Evolutionary conservation across 2,888 invertebrate species (phyloP).

Genomic region (Ommatoiulus sabulosus): DNA sequence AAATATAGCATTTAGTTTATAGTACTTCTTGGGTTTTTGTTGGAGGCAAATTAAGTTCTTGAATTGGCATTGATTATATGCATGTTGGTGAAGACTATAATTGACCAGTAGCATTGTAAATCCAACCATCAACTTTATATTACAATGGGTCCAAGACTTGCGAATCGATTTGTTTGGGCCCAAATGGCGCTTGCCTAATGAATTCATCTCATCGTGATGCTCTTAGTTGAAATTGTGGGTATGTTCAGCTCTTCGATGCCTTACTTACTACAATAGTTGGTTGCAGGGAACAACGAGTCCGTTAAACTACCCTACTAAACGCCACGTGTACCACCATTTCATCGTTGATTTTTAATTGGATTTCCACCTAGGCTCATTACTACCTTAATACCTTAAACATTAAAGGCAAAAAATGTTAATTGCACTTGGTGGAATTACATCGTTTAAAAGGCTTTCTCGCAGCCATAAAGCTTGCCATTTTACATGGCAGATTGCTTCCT

Average conservation of each 20-base stretch:
- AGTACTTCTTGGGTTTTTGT: no score
- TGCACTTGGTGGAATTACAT: slow-evolving; percentile 12
- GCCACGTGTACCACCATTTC: neutral
- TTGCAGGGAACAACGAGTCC: neutral
- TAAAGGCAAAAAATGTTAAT: neutral
- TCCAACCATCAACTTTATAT: neutral
- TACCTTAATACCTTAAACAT: slow-evolving; percentile 20
- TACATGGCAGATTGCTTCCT: neutral
- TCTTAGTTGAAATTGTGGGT: neutral
- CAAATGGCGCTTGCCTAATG: neutral
- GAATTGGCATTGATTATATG: neutral
- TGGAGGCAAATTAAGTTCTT: neutral
- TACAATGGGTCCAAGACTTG: neutral
- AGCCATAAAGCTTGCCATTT: neutral
- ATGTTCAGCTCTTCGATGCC: neutral
- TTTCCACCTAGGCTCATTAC: slow-evolving; percentile 15
- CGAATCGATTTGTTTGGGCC: neutral
- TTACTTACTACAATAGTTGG: no score
- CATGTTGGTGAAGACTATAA: neutral
- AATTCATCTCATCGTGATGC: neutral
- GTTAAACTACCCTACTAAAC: neutral
- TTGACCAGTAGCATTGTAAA: neutral
- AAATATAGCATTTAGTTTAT: no score
- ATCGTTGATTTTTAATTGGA: slow-evolving; percentile 20
- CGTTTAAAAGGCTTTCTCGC: neutral